Evolutionary conservation across 2,797 vertebrate genomes (phyloP).

Genomic region (Apodemus agrarius): DNA sequence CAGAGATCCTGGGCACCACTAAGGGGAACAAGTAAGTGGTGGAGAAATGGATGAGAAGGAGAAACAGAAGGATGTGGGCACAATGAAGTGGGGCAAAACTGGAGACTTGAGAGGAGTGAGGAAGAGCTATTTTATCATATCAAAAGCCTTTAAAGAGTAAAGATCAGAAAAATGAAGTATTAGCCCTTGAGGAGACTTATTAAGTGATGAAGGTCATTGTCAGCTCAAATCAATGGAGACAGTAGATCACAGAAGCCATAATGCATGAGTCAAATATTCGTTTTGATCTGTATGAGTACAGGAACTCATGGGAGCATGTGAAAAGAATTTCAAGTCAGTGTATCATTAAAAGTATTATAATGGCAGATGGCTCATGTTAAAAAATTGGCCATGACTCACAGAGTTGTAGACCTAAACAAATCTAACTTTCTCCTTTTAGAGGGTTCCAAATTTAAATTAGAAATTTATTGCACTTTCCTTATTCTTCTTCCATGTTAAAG

Average conservation of each 20-base stretch:
- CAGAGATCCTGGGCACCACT: too few relatives aligned
- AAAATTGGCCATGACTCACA: conserved; percentile 49
- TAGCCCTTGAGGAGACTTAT: conserved; percentile 33
- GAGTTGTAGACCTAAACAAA: conserved; percentile 43
- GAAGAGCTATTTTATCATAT: conserved; percentile 51
- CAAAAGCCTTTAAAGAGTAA: conserved; percentile 46
- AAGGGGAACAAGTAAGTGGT: too few relatives aligned
- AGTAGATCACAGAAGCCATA: conserved; percentile 65
- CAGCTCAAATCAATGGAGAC: conserved; percentile 71
- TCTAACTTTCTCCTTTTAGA: conserved; percentile 62
- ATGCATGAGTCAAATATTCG: conserved; percentile 66
- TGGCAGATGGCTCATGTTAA: conserved; percentile 72
- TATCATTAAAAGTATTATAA: conserved; percentile 71
- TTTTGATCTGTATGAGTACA: conserved; percentile 71
- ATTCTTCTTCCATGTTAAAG: not conserved
- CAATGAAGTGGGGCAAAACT: too few relatives aligned
- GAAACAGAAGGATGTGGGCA: too few relatives aligned
- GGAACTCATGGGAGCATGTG: conserved; percentile 54
- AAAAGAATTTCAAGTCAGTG: conserved; percentile 70
- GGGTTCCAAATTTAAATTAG: conserved; percentile 59
- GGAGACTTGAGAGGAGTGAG: too few relatives aligned
- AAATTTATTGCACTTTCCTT: conserved; percentile 66
- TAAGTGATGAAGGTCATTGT: conserved; percentile 67
- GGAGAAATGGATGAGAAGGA: too few relatives aligned
- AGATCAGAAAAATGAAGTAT: conserved; percentile 58